Evolutionary conservation across 2,797 vertebrate genomes (phyloP).

Genomic region (Phataginus tricuspis): DNA sequence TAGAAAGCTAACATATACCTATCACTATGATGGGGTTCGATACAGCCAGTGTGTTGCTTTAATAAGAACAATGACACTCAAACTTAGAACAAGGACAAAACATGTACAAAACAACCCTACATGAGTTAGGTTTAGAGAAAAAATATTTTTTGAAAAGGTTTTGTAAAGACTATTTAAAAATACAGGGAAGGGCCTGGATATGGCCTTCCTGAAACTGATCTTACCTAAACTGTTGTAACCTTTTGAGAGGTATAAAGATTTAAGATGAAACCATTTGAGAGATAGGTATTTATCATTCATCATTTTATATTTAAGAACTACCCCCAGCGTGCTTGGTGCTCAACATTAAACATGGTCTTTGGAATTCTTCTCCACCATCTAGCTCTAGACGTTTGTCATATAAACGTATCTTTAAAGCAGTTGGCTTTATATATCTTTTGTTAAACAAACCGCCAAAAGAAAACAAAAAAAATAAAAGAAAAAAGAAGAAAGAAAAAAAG

Average conservation of each 20-base stretch:
- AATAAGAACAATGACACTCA: slow-evolving; percentile 75
- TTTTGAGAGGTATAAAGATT: slow-evolving; percentile 64
- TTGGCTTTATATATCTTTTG: slow-evolving; percentile 64
- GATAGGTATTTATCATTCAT: slow-evolving; percentile 74
- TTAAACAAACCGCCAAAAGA: slow-evolving; percentile 39
- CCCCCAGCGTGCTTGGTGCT: slow-evolving; percentile 73
- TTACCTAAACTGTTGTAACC: slow-evolving; percentile 61
- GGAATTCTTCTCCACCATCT: slow-evolving; percentile 75
- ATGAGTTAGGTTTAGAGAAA: slow-evolving; percentile 82
- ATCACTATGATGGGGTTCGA: slow-evolving; percentile 74
- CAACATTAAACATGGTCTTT: slow-evolving; percentile 58
- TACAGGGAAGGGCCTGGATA: slow-evolving; percentile 62
- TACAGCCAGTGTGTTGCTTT: slow-evolving; percentile 76
- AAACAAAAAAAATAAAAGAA: not conserved
- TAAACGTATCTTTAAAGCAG: slow-evolving; percentile 80
- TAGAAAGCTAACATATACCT: slow-evolving; percentile 81
- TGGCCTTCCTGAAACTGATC: slow-evolving; percentile 75
- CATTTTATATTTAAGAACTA: slow-evolving; percentile 74
- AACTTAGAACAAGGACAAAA: slow-evolving; percentile 79
- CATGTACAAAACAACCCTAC: slow-evolving; percentile 56
- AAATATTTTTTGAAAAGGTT: slow-evolving; percentile 81
- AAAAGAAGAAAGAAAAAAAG: not conserved
- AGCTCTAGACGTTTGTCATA: slow-evolving; percentile 76
- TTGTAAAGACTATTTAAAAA: slow-evolving; percentile 82
- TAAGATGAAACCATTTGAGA: slow-evolving; percentile 79